These are phyloP conservation scores for Cichlasoma orientale DNA, from an alignment of 2,797 vertebrate species.

Conservation along the genomic window DNA sequence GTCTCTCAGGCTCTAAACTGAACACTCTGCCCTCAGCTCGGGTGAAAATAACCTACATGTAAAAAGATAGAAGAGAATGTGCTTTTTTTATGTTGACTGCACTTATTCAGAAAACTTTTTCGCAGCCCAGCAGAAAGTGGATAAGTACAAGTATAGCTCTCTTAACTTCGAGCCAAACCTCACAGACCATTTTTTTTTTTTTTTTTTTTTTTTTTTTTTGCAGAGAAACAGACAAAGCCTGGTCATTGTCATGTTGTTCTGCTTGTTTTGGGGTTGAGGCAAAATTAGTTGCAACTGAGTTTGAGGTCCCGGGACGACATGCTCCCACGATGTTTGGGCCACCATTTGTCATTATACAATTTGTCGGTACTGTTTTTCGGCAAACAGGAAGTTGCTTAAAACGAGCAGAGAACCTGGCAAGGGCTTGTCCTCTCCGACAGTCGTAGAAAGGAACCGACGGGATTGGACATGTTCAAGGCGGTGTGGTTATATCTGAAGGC, in stretches of 20 bases:
- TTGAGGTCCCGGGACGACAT: conserved; percentile 72
- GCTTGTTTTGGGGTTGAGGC: conserved; percentile 75
- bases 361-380: conserved; percentile 75
- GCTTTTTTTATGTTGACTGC: conserved; percentile 23
- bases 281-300: conserved; percentile 78
- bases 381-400: conserved; percentile 80
- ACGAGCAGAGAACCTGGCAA: conserved; percentile 55
- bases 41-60: conserved; percentile 25
- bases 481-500: conserved; percentile 78
- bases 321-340: conserved; percentile 69
- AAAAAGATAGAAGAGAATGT: conserved; percentile 26
- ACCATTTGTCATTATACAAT: conserved; percentile 82
- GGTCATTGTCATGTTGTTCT: conserved; percentile 77
- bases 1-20: conserved; percentile 23
- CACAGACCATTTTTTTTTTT: conserved; percentile 58
- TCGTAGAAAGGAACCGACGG: conserved; percentile 64
- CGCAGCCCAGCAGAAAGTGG: conserved; percentile 45
- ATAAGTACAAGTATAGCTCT: conserved; percentile 59
- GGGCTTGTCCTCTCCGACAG: conserved; percentile 60
- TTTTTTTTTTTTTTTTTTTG: conserved; percentile 17
- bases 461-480: conserved; percentile 77
- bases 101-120: conserved; percentile 48
- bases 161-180: conserved; percentile 67
- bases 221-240: conserved; percentile 70
- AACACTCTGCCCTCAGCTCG: conserved; percentile 16